Evolutionary conservation across 2,113 vertebrate genomes (phyloP).

Genomic region (Alces alces): DNA sequence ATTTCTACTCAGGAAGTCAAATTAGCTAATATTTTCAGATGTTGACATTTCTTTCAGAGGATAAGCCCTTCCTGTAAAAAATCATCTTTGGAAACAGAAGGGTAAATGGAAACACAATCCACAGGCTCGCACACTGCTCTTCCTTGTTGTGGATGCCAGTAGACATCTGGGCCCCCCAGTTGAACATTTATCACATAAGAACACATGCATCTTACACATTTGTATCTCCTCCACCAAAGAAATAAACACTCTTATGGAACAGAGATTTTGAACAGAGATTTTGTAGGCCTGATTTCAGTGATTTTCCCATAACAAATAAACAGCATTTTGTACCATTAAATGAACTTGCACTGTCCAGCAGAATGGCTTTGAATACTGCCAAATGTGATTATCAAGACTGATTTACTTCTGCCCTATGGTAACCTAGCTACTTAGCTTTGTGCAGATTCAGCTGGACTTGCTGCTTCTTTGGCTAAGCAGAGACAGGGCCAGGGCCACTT

Average conservation of each 20-base stretch:
- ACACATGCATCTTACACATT: background rate
- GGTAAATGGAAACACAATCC: background rate
- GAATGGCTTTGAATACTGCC: slow-evolving; percentile 64
- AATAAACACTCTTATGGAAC: background rate
- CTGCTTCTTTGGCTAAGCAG: slow-evolving; percentile 44
- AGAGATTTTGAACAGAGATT: background rate
- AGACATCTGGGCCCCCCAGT: background rate
- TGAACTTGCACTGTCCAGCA: slow-evolving; percentile 71
- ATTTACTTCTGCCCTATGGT: slow-evolving; percentile 70
- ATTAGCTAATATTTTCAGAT: slow-evolving; percentile 56
- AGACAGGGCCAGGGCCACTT: background rate
- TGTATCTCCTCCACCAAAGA: background rate
- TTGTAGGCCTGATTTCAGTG: background rate
- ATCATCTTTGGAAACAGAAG: background rate
- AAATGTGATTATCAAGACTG: slow-evolving; percentile 73
- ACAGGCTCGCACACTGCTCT: background rate
- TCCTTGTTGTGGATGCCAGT: background rate
- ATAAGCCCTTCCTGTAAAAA: background rate
- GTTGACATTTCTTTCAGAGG: slow-evolving; percentile 40
- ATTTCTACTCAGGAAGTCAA: slow-evolving; percentile 59
- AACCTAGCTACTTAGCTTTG: slow-evolving; percentile 73
- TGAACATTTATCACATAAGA: too few relatives aligned
- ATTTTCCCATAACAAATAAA: slow-evolving; percentile 69
- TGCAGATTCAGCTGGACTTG: slow-evolving; percentile 1
- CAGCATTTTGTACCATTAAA: slow-evolving; percentile 69